Evolutionary conservation across 2,113 vertebrate genomes (phyloP), one percentile per base, ranked within the genome.

Genomic region (Haplotaxodon microlepis): DNA sequence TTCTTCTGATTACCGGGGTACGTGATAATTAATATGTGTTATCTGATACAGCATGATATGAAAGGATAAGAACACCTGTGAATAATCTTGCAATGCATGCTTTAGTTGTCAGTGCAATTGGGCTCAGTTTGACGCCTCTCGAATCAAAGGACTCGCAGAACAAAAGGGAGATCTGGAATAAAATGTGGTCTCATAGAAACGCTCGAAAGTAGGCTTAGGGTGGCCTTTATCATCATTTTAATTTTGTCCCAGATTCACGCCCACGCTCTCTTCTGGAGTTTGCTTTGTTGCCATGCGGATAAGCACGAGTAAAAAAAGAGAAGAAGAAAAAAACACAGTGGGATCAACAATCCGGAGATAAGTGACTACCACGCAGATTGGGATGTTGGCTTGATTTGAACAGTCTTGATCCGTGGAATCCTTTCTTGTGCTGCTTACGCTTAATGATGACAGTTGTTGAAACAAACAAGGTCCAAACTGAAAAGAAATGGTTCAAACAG

Each of bases 11-110:
- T 92, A 90, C 87, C 50, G 54, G 69, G 86, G 82, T 91, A 90
- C 34, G 88, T 92, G 90, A 87, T 93, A 91, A 95, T 94, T 91
- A 94, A 79, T 84, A 84, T 50, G 84, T 85, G 88, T 85, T 90
- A 93, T 93, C 92, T 88, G 88, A 93, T 89, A 29, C 87, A 78
- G 81, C 90, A 1, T 83, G 87, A 91, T 87, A 59, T 79, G 51
- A 92, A 88, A 86, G 82, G 86, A 84, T 89, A 84, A 69, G 47
- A 88, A 86, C 89, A 90, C 84, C 85, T 93, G 86, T 87, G 92
- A 90, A 91, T 86, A 90, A 88, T 88, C 89, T 83, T 53, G 78
- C 78, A 21, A 69, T 63, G 73, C 71, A 59, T 82, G 83, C 79
- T 83, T 66, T 40, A 82, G 87, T 89, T 84, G 86, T 87, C 71